Conservation (phyloP, 2,888 invertebrate genomes). For the Temnothorax unifasciatus region DNA sequence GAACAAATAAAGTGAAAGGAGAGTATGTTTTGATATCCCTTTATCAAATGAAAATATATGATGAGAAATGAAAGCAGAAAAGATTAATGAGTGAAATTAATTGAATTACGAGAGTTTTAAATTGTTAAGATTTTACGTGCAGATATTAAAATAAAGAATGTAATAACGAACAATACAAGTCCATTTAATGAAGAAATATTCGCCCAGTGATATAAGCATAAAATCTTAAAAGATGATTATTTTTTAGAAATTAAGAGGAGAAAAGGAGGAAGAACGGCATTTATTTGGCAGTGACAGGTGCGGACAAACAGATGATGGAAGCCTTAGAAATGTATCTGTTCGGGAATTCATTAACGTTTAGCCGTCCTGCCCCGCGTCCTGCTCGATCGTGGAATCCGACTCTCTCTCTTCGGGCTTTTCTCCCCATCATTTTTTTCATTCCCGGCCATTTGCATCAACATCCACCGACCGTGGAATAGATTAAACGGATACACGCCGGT, state of each 20-base stretch:
- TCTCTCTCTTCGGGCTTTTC: slow-evolving; percentile 27
- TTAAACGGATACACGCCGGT: slow-evolving; percentile 72
- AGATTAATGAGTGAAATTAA: background rate
- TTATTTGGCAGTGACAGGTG: slow-evolving; percentile 66
- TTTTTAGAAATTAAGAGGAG: background rate
- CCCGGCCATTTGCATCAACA: slow-evolving; percentile 62
- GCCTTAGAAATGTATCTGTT: slow-evolving; percentile 61
- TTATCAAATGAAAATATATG: background rate
- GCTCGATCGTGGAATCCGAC: slow-evolving; percentile 43
- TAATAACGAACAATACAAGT: slow-evolving; percentile 7
- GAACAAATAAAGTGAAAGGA: background rate
- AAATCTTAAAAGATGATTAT: background rate
- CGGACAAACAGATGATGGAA: slow-evolving; percentile 59
- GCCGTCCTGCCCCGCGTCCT: slow-evolving; percentile 28
- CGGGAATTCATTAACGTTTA: slow-evolving; percentile 68
- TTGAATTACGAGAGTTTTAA: background rate
- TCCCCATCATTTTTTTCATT: slow-evolving; percentile 36
- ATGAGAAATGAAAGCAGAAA: background rate
- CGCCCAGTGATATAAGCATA: background rate
- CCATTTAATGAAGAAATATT: background rate
- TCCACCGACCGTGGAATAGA: slow-evolving; percentile 73
- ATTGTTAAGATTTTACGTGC: background rate
- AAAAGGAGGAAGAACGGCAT: slow-evolving; percentile 10
- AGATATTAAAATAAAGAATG: background rate
- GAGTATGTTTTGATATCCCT: background rate